Conservation (phyloP, 2,888 invertebrate species). For the Eulithis testata region DNA sequence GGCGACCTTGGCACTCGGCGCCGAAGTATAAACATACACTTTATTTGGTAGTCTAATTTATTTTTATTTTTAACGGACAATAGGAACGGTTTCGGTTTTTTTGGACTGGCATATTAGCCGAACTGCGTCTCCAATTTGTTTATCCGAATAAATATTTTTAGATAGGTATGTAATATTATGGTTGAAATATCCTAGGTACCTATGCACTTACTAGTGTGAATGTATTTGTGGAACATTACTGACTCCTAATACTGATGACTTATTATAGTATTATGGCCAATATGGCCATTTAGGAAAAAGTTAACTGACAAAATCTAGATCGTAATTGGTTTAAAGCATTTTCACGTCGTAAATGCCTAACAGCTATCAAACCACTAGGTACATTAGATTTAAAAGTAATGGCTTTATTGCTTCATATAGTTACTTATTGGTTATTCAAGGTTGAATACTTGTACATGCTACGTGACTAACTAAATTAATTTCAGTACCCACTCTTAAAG, state of each 20-base stretch:
- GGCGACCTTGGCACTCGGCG: slow-evolving; percentile 55
- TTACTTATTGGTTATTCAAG: slow-evolving; percentile 31
- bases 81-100: slow-evolving; percentile 19
- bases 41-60: slow-evolving; percentile 55
- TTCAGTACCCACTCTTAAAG: slow-evolving; percentile 26
- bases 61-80: slow-evolving; percentile 24
- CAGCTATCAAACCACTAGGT: background rate
- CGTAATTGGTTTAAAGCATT: slow-evolving; percentile 13
- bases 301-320: too few relatives aligned
- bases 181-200: too few relatives aligned
- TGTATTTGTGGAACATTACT: too few relatives aligned
- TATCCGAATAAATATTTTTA: background rate
- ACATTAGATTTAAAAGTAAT: slow-evolving; percentile 9
- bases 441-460: slow-evolving; percentile 30
- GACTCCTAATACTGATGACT: too few relatives aligned
- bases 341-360: background rate
- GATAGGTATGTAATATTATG: too few relatives aligned
- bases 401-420: slow-evolving; percentile 33
- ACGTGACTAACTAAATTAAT: slow-evolving; percentile 38
- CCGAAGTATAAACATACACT: slow-evolving; percentile 54
- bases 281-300: too few relatives aligned
- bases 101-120: slow-evolving; percentile 2
- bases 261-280: too few relatives aligned
- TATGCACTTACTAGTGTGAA: too few relatives aligned
- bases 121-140: slow-evolving; percentile 1